A percentile compares a stretch with the other conserved stretches of the same genome.
Conservation (phyloP, 2,888 invertebrate species). For the Athalia rosae region DNA sequence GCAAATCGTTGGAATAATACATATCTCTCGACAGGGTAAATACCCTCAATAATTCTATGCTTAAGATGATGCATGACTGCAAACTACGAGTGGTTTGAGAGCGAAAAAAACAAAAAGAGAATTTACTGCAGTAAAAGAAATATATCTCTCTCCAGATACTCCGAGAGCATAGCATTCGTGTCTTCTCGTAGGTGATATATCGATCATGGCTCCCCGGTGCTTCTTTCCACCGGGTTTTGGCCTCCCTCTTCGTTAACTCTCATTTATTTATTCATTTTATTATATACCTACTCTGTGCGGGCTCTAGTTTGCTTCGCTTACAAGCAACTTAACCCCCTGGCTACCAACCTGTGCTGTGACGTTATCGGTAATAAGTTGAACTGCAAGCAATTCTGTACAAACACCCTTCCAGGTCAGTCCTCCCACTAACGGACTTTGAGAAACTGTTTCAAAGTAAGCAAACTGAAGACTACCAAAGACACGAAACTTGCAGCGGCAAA, state of each 20-base stretch:
- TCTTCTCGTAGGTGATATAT: slow-evolving; percentile 5
- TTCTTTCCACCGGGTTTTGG: neutral
- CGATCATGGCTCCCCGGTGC: slow-evolving; percentile 1
- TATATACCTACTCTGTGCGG: neutral
- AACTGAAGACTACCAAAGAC: neutral
- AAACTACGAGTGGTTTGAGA: neutral
- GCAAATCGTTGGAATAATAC: neutral
- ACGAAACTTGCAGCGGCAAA: neutral
- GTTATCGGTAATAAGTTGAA: slow-evolving; percentile 29
- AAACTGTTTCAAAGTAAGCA: slow-evolving; percentile 12
- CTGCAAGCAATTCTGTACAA: slow-evolving; percentile 34
- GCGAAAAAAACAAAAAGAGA: neutral
- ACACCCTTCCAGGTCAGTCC: slow-evolving; percentile 2
- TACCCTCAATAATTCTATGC: slow-evolving; percentile 28
- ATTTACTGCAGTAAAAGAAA: neutral
- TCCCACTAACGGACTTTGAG: neutral
- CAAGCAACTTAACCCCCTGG: neutral
- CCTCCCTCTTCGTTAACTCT: neutral
- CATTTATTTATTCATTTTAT: neutral
- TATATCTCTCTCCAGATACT: neutral
- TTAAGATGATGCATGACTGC: slow-evolving; percentile 8
- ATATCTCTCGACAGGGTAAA: neutral
- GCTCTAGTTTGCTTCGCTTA: too few relatives aligned
- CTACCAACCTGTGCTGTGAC: neutral
- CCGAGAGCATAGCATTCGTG: neutral